phyloP scores from a whole-genome alignment of 2,888 invertebrate species.

The Aromia moschata region DNA sequence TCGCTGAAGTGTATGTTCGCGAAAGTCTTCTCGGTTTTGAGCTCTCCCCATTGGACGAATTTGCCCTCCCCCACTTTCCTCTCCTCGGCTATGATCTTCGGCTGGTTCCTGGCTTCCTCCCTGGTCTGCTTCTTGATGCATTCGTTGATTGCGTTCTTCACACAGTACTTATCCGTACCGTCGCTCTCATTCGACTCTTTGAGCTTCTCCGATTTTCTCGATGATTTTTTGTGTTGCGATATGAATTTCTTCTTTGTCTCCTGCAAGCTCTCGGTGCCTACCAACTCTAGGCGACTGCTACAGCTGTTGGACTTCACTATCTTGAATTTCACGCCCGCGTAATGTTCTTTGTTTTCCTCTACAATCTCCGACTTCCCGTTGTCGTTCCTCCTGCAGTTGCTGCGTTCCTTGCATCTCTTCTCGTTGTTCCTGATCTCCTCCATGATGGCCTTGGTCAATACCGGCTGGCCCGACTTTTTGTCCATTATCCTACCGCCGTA shows the following conservation, averaged over 20 bases:
- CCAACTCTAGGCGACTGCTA: slow-evolving; percentile 82
- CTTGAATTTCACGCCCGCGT: slow-evolving; percentile 79
- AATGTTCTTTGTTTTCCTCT: slow-evolving; percentile 51
- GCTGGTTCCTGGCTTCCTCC: slow-evolving; percentile 51
- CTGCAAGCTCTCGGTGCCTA: slow-evolving; percentile 67
- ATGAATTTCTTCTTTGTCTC: slow-evolving; percentile 70
- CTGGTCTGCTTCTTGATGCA: slow-evolving; percentile 47
- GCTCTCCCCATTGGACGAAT: slow-evolving; percentile 50
- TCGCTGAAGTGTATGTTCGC: slow-evolving; percentile 47
- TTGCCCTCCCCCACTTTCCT: slow-evolving; percentile 60
- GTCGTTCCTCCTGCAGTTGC: slow-evolving; percentile 46
- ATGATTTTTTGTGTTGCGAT: slow-evolving; percentile 66
- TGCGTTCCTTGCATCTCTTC: slow-evolving; percentile 52
- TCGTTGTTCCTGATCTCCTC: slow-evolving; percentile 71
- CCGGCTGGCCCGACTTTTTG: slow-evolving; percentile 72
- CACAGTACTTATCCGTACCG: slow-evolving; percentile 32
- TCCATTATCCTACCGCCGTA: slow-evolving; percentile 86
- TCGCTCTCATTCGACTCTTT: slow-evolving; percentile 31
- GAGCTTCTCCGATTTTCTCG: slow-evolving; percentile 35
- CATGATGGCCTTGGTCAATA: slow-evolving; percentile 79
- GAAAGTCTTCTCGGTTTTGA: slow-evolving; percentile 50
- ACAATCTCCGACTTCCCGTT: slow-evolving; percentile 30
- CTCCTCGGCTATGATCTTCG: slow-evolving; percentile 65
- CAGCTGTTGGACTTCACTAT: slow-evolving; percentile 88
- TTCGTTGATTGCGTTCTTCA: slow-evolving; percentile 55